Conservation (phyloP, 2,113 vertebrate genomes). For the Aythya baeri region DNA sequence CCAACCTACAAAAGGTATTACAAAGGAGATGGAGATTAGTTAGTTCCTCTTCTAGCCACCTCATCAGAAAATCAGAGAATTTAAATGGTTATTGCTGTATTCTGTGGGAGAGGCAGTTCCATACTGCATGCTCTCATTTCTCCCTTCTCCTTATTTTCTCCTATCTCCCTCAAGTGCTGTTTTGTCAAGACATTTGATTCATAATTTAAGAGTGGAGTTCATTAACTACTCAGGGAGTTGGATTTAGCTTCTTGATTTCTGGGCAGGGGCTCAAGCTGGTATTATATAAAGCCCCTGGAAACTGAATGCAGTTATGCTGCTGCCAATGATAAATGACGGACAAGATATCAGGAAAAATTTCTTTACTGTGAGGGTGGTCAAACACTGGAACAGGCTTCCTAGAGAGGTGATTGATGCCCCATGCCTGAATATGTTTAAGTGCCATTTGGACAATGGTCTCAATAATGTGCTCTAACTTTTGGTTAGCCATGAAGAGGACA, state of each 20-base stretch:
- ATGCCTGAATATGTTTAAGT: no score
- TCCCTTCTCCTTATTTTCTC: neutral
- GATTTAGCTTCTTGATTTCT: neutral
- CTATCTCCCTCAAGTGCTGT: neutral
- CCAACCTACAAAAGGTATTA: neutral
- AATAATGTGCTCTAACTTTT: no score
- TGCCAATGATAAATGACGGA: neutral
- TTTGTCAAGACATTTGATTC: neutral
- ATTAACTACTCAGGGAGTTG: neutral
- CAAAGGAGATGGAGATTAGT: rapidly evolving
- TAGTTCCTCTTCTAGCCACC: neutral
- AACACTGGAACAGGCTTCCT: no score
- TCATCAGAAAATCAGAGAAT: neutral
- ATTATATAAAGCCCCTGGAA: neutral
- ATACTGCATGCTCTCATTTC: neutral
- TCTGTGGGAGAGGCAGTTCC: neutral
- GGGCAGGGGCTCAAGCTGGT: neutral
- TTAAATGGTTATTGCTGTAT: neutral
- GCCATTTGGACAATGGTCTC: no score
- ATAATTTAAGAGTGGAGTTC: neutral
- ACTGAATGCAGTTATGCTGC: neutral
- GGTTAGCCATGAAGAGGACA: no score
- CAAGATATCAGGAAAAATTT: neutral
- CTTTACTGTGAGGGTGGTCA: no score
- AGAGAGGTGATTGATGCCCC: no score